Conservation (phyloP, 2,888 invertebrate genomes). For the Colletes collaris region DNA sequence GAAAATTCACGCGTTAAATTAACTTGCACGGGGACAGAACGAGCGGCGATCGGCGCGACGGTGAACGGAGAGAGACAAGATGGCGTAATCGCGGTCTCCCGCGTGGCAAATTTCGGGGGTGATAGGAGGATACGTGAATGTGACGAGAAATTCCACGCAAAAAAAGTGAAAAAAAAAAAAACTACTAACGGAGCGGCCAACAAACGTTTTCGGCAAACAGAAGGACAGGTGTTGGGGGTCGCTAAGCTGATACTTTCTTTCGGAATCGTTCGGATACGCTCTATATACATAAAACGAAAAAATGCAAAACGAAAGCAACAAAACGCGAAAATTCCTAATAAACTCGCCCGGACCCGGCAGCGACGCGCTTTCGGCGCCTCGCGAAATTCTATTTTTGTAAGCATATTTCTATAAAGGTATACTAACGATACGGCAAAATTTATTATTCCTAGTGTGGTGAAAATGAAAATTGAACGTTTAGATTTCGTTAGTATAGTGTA, state of each 20-base stretch:
- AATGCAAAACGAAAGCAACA: constrained; percentile 24
- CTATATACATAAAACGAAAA: constrained; percentile 29
- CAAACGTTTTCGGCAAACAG: constrained; percentile 20
- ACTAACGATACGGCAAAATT: constrained; percentile 83
- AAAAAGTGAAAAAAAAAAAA: not conserved
- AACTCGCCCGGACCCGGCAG: constrained; percentile 78
- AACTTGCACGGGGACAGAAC: constrained; percentile 77
- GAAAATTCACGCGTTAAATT: constrained; percentile 80
- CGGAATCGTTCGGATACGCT: constrained; percentile 46
- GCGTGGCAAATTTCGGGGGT: constrained; percentile 15
- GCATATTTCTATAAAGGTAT: constrained; percentile 83
- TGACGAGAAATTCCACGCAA: constrained; percentile 16
- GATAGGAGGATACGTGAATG: constrained; percentile 20
- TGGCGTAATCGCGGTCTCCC: constrained; percentile 42
- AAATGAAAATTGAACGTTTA: constrained; percentile 83
- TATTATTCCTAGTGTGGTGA: constrained; percentile 83
- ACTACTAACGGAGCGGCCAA: constrained; percentile 14
- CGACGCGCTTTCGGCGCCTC: constrained; percentile 81
- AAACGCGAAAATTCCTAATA: constrained; percentile 62
- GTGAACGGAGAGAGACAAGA: constrained; percentile 33
- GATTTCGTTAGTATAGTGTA: constrained; percentile 83
- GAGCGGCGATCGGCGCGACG: constrained; percentile 76
- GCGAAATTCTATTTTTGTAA: constrained; percentile 83
- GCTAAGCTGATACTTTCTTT: constrained; percentile 37
- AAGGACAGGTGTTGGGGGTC: not conserved